phyloP scores from a whole-genome alignment of 2,888 invertebrate genomes.

The Tricholauxania praeusta region DNA sequence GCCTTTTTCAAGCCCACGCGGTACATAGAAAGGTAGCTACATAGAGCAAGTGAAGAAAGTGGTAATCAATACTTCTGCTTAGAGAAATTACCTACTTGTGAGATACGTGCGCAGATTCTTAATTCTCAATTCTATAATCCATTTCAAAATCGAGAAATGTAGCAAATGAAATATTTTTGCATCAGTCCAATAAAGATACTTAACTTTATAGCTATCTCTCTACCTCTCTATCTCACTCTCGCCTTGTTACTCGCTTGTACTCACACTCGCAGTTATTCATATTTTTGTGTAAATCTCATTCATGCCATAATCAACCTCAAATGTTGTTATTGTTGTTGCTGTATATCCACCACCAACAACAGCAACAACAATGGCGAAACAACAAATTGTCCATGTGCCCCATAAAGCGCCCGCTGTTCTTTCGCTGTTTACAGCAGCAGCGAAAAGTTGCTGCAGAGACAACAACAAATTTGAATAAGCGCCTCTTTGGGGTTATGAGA shows the following conservation, averaged over 20 bases:
- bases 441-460: neutral
- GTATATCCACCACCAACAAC: neutral
- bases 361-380: neutral
- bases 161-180: too few relatives aligned
- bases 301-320: slow-evolving; percentile 22
- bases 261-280: slow-evolving; percentile 2
- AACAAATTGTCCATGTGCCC: slow-evolving; percentile 4
- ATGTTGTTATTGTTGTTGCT: slow-evolving; percentile 15
- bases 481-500: too few relatives aligned
- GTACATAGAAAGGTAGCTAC: too few relatives aligned
- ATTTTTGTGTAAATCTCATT: slow-evolving; percentile 1
- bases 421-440: slow-evolving; percentile 15
- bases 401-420: slow-evolving; percentile 9
- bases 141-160: too few relatives aligned
- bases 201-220: neutral
- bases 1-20: too few relatives aligned
- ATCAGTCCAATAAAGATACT: too few relatives aligned
- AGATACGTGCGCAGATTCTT: too few relatives aligned
- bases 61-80: too few relatives aligned
- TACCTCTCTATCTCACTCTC: neutral
- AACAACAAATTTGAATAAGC: too few relatives aligned
- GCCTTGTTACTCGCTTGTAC: neutral
- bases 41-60: too few relatives aligned
- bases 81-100: too few relatives aligned
- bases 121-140: too few relatives aligned